Evolutionary conservation across 2,888 invertebrate genomes (phyloP).

Genomic region (Rhogogaster chlorosoma): DNA sequence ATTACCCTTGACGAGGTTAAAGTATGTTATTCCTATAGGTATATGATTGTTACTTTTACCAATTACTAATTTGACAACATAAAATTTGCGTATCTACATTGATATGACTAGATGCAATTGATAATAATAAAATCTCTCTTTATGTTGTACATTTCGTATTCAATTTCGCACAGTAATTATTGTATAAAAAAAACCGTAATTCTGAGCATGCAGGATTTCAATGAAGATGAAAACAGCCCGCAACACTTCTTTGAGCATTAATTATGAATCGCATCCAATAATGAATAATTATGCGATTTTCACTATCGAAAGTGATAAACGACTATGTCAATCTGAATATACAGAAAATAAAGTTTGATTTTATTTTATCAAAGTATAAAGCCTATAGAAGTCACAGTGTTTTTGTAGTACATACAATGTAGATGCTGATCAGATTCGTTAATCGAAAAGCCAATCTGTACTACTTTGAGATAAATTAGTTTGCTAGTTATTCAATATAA

Average conservation of each 20-base stretch:
- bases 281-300: background rate
- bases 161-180: background rate
- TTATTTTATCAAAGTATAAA: background rate
- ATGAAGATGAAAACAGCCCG: background rate
- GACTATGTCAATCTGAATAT: background rate
- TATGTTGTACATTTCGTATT: background rate
- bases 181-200: background rate
- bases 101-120: constrained; percentile 27
- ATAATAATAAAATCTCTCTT: constrained; percentile 26
- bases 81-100: background rate
- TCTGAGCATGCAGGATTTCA: background rate
- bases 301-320: background rate
- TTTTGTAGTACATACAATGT: constrained; percentile 8
- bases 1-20: background rate
- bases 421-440: background rate
- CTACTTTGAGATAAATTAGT: background rate
- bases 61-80: background rate
- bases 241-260: background rate
- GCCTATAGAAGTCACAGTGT: background rate
- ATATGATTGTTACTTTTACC: background rate
- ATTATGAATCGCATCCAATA: background rate
- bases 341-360: background rate
- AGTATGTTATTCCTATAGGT: background rate
- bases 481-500: background rate
- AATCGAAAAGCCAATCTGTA: background rate